phyloP scores from a whole-genome alignment of 2,113 vertebrate genomes.

The Heliornis fulica region DNA sequence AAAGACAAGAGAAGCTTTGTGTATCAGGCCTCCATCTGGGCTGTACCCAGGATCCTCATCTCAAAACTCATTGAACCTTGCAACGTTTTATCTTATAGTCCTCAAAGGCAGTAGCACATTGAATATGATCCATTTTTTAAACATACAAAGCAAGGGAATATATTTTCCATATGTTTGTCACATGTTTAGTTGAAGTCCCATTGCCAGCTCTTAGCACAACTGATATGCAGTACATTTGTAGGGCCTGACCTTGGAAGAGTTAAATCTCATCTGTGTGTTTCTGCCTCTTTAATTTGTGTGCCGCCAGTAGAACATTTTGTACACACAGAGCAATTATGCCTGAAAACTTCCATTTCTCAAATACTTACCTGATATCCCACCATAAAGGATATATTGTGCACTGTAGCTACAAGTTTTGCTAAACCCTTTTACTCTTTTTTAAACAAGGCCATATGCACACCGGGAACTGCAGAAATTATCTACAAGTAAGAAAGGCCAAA shows the following conservation, averaged over 20 bases:
- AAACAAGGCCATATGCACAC: not conserved
- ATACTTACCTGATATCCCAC: not conserved
- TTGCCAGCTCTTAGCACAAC: not conserved
- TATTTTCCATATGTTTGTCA: conserved; percentile 56
- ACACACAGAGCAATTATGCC: not conserved
- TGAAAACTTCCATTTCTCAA: not conserved
- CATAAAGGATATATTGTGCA: not conserved
- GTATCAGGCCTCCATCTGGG: conserved; percentile 26
- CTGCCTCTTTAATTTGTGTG: not conserved
- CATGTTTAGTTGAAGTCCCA: not conserved
- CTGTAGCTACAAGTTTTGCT: not conserved
- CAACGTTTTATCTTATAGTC: not conserved
- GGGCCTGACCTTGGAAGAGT: not conserved
- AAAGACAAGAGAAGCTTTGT: conserved; percentile 15
- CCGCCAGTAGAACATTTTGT: not conserved
- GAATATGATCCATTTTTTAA: conserved; percentile 3
- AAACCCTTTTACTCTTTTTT: not conserved
- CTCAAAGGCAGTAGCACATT: conserved; percentile 41
- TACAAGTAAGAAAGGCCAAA: not conserved
- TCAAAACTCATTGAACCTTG: conserved; percentile 39
- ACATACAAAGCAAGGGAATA: not conserved
- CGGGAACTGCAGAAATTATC: not conserved
- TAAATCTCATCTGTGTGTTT: not conserved
- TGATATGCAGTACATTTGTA: not conserved
- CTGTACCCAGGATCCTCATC: conserved; percentile 1